phyloP scores from a whole-genome alignment of 2,797 vertebrate species.

The Platyrinchus mystaceus region DNA sequence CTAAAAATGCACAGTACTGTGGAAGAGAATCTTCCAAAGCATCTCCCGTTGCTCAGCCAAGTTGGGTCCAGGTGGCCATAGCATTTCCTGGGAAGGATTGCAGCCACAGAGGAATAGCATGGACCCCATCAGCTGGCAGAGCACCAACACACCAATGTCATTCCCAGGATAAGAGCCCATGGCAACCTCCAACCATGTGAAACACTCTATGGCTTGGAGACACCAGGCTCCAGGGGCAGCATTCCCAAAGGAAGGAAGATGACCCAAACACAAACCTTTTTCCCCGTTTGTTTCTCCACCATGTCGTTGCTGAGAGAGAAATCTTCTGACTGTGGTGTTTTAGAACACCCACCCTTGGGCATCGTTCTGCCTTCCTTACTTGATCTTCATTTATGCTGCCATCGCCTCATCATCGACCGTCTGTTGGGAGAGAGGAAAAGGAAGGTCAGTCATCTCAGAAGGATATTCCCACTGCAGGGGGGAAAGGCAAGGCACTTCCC shows the following conservation, averaged over 20 bases:
- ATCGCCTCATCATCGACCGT: slow-evolving; percentile 97
- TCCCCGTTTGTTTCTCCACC: slow-evolving; percentile 99
- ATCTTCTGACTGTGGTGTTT: slow-evolving; percentile 98
- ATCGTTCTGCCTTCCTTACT: slow-evolving; percentile 98
- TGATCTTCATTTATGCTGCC: slow-evolving; percentile 90
- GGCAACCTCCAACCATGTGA: background rate
- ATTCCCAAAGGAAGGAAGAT: background rate
- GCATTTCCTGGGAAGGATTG: fast-evolving
- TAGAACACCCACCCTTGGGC: slow-evolving; percentile 99
- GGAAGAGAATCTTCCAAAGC: background rate
- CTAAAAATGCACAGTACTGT: background rate
- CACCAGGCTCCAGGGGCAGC: background rate
- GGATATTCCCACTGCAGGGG: fast-evolving
- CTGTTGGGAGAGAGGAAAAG: slow-evolving; percentile 71
- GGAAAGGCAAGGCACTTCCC: background rate
- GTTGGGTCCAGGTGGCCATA: fast-evolving
- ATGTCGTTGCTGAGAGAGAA: slow-evolving; percentile 98
- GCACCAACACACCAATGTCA: background rate
- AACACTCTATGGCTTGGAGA: fast-evolving
- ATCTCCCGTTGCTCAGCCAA: fast-evolving
- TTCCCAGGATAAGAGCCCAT: fast-evolving
- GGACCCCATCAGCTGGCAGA: background rate
- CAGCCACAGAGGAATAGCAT: fast-evolving
- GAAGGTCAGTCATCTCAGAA: background rate
- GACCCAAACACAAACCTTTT: slow-evolving; percentile 84